These are phyloP conservation scores for Vesta saturnalis DNA, from an alignment of 2,888 invertebrate genomes.

Conservation along the genomic window DNA sequence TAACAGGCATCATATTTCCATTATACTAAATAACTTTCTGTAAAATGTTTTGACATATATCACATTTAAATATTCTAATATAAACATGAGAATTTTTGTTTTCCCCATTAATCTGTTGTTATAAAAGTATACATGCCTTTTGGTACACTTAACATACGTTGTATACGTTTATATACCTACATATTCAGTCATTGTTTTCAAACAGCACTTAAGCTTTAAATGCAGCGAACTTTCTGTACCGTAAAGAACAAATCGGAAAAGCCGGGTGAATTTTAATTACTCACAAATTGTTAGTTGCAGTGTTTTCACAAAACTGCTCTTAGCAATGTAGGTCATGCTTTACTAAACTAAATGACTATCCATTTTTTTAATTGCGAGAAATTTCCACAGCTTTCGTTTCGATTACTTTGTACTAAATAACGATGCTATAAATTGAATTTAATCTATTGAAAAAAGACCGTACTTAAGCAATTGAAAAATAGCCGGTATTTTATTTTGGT, in stretches of 20 bases:
- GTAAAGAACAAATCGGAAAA: conserved; percentile 1
- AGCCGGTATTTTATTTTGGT: too few species aligned
- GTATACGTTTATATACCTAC: conserved; percentile 2
- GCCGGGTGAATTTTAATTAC: conserved; percentile 8
- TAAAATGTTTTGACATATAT: neutral
- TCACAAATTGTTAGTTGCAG: neutral
- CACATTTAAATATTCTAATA: conserved; percentile 4
- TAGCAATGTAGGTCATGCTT: conserved; percentile 4
- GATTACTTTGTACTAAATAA: too few species aligned
- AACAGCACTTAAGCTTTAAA: conserved; percentile 12
- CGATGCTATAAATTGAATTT: too few species aligned
- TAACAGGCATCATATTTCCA: neutral
- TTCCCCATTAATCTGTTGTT: neutral
- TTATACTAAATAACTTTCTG: neutral
- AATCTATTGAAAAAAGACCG: too few species aligned
- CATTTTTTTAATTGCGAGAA: too few species aligned
- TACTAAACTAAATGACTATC: too few species aligned
- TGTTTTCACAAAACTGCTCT: neutral
- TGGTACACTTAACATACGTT: neutral
- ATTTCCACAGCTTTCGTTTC: too few species aligned
- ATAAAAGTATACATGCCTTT: neutral
- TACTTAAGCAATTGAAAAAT: too few species aligned
- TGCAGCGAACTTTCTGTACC: conserved; percentile 3
- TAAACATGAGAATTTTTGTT: conserved; percentile 7
- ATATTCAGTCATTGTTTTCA: conserved; percentile 5